Conservation (phyloP, 1,140 invertebrate species). For the Ceratosolen fusciceps region DNA sequence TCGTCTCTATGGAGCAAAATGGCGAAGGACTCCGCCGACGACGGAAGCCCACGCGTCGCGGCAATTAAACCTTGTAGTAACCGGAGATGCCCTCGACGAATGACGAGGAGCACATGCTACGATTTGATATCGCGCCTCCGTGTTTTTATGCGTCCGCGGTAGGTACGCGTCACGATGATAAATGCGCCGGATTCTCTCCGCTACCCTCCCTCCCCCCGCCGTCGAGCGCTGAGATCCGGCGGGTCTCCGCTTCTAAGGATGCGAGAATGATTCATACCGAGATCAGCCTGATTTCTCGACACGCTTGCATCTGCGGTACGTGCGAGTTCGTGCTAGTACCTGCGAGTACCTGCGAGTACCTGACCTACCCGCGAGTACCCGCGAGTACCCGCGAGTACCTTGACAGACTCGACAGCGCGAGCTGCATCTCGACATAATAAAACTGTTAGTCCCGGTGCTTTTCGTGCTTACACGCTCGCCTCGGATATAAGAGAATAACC, state of each 20-base stretch:
- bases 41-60: conserved; percentile 17
- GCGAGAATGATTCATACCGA: conserved; percentile 24
- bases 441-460: too few species aligned
- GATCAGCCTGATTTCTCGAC: conserved; percentile 21
- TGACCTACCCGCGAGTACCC: too few species aligned
- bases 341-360: too few species aligned
- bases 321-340: too few species aligned
- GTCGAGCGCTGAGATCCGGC: background rate
- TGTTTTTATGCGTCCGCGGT: background rate
- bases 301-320: background rate
- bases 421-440: too few species aligned
- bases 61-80: conserved; percentile 62
- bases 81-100: conserved; percentile 51
- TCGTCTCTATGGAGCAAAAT: background rate
- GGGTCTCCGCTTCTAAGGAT: background rate
- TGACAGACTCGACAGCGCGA: too few species aligned
- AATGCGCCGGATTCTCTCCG: conserved; percentile 47
- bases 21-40: background rate
- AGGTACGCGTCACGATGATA: conserved; percentile 51
- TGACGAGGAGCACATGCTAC: conserved; percentile 44
- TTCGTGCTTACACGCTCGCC: too few species aligned
- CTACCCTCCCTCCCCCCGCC: background rate
- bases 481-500: too few species aligned
- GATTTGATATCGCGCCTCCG: conserved; percentile 51
- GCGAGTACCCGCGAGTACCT: too few species aligned